Conservation (phyloP, 2,113 vertebrate genomes). For the Pseudonaja textilis region DNA sequence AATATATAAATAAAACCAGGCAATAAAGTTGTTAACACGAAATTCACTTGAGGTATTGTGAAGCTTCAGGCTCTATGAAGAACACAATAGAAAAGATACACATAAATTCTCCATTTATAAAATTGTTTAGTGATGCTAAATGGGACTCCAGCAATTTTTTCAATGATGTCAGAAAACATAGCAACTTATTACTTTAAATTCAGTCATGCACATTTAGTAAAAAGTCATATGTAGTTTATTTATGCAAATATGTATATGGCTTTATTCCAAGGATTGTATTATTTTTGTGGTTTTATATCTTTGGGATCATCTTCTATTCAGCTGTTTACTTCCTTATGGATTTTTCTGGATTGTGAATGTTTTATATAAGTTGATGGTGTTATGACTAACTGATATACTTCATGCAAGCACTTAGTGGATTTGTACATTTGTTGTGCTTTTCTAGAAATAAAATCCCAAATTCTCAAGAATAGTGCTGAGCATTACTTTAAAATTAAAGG, state of each 20-base stretch:
- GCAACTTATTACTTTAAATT: conserved; percentile 33
- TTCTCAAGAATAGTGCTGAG: not conserved
- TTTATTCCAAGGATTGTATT: not conserved
- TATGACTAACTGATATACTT: not conserved
- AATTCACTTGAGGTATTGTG: conserved; percentile 43
- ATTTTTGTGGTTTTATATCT: not conserved
- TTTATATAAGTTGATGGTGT: not conserved
- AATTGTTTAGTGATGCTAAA: conserved; percentile 33
- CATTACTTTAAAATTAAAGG: not conserved
- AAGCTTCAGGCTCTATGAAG: conserved; percentile 42
- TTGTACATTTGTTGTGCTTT: not conserved
- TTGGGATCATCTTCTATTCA: not conserved
- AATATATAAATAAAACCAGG: conserved; percentile 45
- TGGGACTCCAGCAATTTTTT: conserved; percentile 23
- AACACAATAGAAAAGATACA: conserved; percentile 49
- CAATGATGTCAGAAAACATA: conserved; percentile 37
- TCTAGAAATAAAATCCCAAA: not conserved
- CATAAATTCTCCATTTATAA: conserved; percentile 57
- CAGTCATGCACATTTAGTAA: conserved; percentile 9
- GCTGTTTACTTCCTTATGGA: not conserved
- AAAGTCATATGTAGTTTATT: not conserved
- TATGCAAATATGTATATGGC: not conserved
- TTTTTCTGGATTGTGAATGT: not conserved
- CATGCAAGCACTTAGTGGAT: not conserved
- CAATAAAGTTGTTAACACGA: conserved; percentile 52